Evolutionary conservation across 2,797 vertebrate genomes (phyloP), one percentile per base, ranked within the genome.

Genomic region (Ispidina picta): DNA sequence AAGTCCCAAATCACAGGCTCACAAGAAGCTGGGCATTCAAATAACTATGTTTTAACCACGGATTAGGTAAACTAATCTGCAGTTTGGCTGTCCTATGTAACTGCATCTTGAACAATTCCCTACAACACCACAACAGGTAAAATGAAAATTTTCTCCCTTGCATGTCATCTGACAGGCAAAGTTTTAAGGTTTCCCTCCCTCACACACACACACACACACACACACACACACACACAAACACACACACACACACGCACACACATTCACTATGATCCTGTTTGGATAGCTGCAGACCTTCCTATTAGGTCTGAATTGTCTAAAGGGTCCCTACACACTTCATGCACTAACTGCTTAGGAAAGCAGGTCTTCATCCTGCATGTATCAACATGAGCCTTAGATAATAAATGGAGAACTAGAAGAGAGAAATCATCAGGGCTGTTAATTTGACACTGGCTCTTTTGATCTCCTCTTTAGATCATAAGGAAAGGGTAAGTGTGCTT

Each of bases 401-500:
- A 96, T 97, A 93, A 95, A 92, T 4, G 2, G 86, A 87, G 91
- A 92, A 56, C 95, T 91, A 86, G 88, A 90, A 94, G 94, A 85
- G 63, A 72, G 92, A 96, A 80, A 96, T 97, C 97, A 97, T 97
- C 97, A 95, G 92, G 88, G 68, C 94, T 97, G 92, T 97, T 97
- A 97, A 87, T 97, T 95, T 97, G 96, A 95, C 97, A 94, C 90
- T 37, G 15, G 85, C 90, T 93, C 96, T 97, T 98, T 98, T 98
- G 98, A 98, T 98, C 97, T 97, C 86, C 70, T 95, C 92, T 96
- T 97, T 88, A 96, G 94, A 97, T 96, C 94, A 92, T 78, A 95
- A 97, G 97, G 94, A 96, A 96, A 97, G 97, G 97, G 94, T 97
- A 97, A 98, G 97, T 95, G 96, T 95, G 77, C 92, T 90, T 96